Conservation (phyloP, 1,140 invertebrate species). For the Papilio dardanus region DNA sequence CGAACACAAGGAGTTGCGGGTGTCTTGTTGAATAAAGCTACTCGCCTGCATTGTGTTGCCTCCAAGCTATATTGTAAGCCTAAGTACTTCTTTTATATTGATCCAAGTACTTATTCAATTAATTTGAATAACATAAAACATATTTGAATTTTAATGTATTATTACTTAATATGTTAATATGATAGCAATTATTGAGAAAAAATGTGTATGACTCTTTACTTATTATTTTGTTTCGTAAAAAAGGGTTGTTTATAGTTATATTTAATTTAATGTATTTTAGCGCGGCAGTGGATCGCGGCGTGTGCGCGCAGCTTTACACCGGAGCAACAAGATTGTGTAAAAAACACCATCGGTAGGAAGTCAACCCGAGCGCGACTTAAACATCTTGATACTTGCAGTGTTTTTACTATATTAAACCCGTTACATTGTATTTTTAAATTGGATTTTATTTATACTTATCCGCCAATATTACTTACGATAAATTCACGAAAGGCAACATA, state of each 20-base stretch:
- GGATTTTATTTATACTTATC: no score
- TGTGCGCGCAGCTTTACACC: constrained; percentile 67
- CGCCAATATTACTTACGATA: no score
- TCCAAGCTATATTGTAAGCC: background rate
- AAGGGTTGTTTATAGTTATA: background rate
- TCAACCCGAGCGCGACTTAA: constrained; percentile 63
- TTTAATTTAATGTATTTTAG: background rate
- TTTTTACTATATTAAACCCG: constrained; percentile 18
- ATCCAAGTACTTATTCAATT: background rate
- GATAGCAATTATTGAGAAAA: no score
- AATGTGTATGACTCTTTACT: background rate
- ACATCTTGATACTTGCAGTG: constrained; percentile 62
- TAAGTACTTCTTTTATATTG: background rate
- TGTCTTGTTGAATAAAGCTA: constrained; percentile 40
- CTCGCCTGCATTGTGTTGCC: background rate
- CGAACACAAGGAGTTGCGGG: constrained; percentile 45
- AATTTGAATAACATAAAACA: background rate
- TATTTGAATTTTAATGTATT: background rate
- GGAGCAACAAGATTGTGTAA: constrained; percentile 81
- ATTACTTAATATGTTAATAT: no score
- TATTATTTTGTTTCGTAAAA: background rate
- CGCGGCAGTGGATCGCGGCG: background rate
- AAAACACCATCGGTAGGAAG: constrained; percentile 82
- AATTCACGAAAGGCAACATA: background rate
- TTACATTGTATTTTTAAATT: background rate